Conservation (phyloP, 2,113 vertebrate species). For the Mungos mungo region DNA sequence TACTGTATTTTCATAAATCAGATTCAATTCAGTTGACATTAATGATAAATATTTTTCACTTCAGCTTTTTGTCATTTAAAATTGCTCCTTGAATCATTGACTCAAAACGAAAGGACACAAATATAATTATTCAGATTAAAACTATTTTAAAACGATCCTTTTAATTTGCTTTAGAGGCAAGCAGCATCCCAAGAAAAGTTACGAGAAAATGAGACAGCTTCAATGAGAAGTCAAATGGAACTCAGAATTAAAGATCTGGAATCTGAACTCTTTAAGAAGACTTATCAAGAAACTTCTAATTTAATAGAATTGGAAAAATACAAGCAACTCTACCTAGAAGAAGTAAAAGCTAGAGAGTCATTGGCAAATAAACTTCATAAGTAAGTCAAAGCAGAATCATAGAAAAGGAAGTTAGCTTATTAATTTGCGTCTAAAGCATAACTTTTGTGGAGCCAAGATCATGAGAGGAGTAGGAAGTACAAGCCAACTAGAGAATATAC, state of each 20-base stretch:
- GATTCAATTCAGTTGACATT: background rate
- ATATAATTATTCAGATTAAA: background rate
- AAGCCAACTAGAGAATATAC: background rate
- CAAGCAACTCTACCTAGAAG: slow-evolving; percentile 90
- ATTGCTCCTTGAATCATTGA: background rate
- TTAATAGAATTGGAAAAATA: slow-evolving; percentile 88
- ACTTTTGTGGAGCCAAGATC: background rate
- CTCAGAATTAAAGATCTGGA: slow-evolving; percentile 90
- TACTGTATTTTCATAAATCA: background rate
- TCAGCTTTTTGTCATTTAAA: background rate
- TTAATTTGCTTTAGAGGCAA: slow-evolving; percentile 85
- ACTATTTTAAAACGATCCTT: background rate
- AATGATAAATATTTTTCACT: background rate
- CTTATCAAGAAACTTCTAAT: slow-evolving; percentile 84
- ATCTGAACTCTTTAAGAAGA: slow-evolving; percentile 87
- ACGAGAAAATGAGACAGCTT: slow-evolving; percentile 87
- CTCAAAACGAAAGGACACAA: background rate
- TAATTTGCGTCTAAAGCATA: background rate
- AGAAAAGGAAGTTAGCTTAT: background rate
- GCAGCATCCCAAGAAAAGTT: slow-evolving; percentile 93
- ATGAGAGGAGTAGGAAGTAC: background rate
- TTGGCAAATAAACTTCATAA: slow-evolving; percentile 90
- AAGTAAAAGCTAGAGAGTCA: slow-evolving; percentile 87
- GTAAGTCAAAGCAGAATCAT: slow-evolving; percentile 79
- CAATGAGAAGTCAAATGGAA: slow-evolving; percentile 88